Conservation (phyloP, 2,113 vertebrate genomes). For the Uropsilus gracilis region DNA sequence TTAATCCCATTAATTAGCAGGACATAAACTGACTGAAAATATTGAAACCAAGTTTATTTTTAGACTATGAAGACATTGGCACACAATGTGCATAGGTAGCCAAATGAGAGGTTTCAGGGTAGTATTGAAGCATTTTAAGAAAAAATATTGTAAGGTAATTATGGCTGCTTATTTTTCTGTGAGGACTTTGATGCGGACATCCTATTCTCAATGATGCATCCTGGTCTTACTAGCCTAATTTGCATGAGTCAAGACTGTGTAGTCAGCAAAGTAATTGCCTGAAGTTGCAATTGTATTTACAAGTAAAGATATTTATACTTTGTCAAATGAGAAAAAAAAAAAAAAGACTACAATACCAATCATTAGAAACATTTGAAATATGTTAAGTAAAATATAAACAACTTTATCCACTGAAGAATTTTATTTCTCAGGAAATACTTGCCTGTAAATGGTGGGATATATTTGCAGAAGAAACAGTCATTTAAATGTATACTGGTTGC, state of each 20-base stretch:
- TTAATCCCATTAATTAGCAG: background rate
- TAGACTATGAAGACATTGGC: background rate
- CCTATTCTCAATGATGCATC: background rate
- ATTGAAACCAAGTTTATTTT: background rate
- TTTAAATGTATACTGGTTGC: constrained; percentile 86
- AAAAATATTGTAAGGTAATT: background rate
- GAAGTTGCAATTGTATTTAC: constrained; percentile 37
- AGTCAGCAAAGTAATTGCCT: constrained; percentile 11
- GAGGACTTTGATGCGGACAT: background rate
- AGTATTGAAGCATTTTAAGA: background rate
- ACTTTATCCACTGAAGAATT: background rate
- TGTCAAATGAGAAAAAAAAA: constrained; percentile 25
- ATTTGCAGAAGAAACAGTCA: constrained; percentile 85
- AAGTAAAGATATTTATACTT: constrained; percentile 39
- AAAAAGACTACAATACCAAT: background rate
- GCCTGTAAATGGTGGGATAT: constrained; percentile 87
- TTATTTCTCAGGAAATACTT: constrained; percentile 70
- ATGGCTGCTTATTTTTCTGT: background rate
- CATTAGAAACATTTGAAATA: background rate
- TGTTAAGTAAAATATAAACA: background rate
- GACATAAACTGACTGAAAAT: background rate
- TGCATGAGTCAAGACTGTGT: constrained; percentile 2
- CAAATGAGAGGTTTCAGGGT: background rate
- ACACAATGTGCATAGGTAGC: background rate
- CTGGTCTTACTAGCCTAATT: constrained; percentile 27